phyloP scores from a whole-genome alignment of 1,140 invertebrate species.

The Eulimnadia texana region DNA sequence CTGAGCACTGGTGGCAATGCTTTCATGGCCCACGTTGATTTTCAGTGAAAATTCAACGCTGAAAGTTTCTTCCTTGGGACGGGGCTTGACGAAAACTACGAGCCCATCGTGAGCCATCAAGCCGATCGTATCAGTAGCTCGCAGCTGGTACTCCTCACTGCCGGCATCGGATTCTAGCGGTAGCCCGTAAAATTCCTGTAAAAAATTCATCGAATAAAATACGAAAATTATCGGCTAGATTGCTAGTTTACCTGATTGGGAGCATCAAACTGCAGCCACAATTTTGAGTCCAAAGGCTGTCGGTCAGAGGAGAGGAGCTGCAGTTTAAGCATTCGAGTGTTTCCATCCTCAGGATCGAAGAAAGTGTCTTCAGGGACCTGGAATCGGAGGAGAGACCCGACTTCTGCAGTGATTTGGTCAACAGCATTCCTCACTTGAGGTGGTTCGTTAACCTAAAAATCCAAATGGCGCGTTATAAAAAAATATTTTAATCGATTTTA shows the following conservation, averaged over 20 bases:
- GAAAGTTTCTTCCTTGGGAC: conserved; percentile 32
- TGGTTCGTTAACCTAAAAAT: conserved; percentile 39
- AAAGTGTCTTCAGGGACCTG: conserved; percentile 70
- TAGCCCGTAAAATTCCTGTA: conserved; percentile 69
- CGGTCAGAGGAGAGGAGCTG: conserved; percentile 55
- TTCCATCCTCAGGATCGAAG: conserved; percentile 72
- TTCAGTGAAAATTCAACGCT: conserved; percentile 63
- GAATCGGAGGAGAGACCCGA: conserved; percentile 58
- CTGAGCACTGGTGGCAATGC: conserved; percentile 48
- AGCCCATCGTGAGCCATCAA: conserved; percentile 58
- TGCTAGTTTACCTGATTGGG: conserved; percentile 41
- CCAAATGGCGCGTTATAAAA: conserved; percentile 35
- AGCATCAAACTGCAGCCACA: conserved; percentile 78
- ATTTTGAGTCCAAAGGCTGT: conserved; percentile 42
- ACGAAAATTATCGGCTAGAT: not conserved
- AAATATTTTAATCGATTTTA: conserved; percentile 32
- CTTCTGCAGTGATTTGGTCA: conserved; percentile 61
- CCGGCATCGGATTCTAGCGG: conserved; percentile 51
- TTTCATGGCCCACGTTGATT: conserved; percentile 51
- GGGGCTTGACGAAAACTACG: conserved; percentile 50
- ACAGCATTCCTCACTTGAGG: conserved; percentile 67
- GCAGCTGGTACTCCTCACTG: conserved; percentile 57
- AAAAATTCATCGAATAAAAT: not conserved
- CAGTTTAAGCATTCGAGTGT: conserved; percentile 52
- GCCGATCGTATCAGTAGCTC: conserved; percentile 48